A percentile compares a stretch with the other conserved stretches of the same genome.
phyloP scores from a whole-genome alignment of 2,797 vertebrate genomes.

The Miichthys miiuy region DNA sequence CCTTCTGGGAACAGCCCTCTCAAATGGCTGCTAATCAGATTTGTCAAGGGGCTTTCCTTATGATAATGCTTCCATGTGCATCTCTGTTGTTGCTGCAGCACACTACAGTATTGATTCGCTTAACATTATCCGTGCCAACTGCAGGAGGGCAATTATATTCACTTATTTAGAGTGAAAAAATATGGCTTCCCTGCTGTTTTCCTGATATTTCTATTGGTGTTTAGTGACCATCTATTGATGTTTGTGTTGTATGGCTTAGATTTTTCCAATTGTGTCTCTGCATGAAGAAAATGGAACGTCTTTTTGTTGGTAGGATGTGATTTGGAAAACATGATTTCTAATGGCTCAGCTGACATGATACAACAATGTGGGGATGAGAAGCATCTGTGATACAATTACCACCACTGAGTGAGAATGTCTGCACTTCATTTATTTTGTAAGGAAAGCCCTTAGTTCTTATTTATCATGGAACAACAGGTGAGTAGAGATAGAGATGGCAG shows the following conservation, averaged over 20 bases:
- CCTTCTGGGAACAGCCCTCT: conserved; percentile 82
- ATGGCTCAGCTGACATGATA: conserved; percentile 18
- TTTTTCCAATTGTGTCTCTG: conserved; percentile 35
- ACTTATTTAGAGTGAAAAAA: conserved; percentile 65
- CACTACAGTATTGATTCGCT: conserved; percentile 80
- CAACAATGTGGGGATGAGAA: conserved; percentile 14
- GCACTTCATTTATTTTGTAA: background rate
- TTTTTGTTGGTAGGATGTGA: conserved; percentile 32
- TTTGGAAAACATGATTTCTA: conserved; percentile 24
- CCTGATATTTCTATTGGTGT: conserved; percentile 62
- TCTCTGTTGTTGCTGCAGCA: conserved; percentile 70
- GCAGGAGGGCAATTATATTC: conserved; percentile 72
- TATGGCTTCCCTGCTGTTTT: conserved; percentile 63
- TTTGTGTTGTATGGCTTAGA: conserved; percentile 46
- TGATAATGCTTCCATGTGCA: conserved; percentile 79
- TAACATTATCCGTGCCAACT: conserved; percentile 73
- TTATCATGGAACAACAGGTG: too few species aligned
- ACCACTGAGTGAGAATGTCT: background rate
- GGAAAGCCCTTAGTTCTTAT: background rate
- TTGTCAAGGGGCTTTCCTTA: conserved; percentile 87
- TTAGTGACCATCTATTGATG: conserved; percentile 60
- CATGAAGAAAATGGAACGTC: conserved; percentile 34
- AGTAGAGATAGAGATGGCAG: too few species aligned
- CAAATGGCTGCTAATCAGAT: conserved; percentile 92
- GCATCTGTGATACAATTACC: conserved; percentile 19